These are phyloP conservation scores for Ochotona curzoniae DNA, from an alignment of 2,113 vertebrate genomes.

Conservation along the genomic window DNA sequence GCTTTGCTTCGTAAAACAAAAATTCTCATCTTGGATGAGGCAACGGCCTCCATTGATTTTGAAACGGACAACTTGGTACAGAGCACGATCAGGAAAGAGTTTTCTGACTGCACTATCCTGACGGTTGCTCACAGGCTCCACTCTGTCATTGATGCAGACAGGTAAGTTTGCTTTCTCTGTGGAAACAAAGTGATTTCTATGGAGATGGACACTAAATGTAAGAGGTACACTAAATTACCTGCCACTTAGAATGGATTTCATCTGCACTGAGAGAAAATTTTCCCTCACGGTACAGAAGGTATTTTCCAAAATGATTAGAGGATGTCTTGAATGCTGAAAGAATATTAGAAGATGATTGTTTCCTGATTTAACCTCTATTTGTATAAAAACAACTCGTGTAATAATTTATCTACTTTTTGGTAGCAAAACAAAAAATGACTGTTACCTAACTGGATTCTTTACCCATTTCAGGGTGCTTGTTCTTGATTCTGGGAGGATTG, in stretches of 20 bases:
- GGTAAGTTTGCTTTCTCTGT: conserved; percentile 64
- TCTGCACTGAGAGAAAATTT: not conserved
- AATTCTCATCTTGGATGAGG: conserved; percentile 85
- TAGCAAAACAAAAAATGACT: not conserved
- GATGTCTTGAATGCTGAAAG: not conserved
- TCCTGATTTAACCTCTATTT: not conserved
- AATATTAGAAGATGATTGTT: conserved; percentile 17
- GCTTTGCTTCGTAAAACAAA: conserved; percentile 83
- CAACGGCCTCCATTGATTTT: conserved; percentile 78
- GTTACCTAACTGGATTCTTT: conserved; percentile 46
- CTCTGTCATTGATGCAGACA: conserved; percentile 81
- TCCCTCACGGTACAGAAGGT: not conserved
- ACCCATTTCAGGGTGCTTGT: conserved; percentile 82
- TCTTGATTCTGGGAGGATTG: conserved; percentile 82
- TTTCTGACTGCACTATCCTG: conserved; percentile 82
- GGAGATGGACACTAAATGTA: not conserved
- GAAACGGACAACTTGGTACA: conserved; percentile 82
- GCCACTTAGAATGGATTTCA: not conserved
- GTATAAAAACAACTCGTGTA: not conserved
- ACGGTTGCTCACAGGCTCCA: conserved; percentile 81
- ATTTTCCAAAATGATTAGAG: conserved; percentile 8
- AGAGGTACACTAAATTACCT: not conserved
- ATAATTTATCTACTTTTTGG: not conserved
- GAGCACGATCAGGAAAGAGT: conserved; percentile 80
- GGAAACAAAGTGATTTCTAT: not conserved